These are phyloP conservation scores for Piezodorus guildinii DNA, from an alignment of 1,140 invertebrate genomes.

Conservation along the genomic window DNA sequence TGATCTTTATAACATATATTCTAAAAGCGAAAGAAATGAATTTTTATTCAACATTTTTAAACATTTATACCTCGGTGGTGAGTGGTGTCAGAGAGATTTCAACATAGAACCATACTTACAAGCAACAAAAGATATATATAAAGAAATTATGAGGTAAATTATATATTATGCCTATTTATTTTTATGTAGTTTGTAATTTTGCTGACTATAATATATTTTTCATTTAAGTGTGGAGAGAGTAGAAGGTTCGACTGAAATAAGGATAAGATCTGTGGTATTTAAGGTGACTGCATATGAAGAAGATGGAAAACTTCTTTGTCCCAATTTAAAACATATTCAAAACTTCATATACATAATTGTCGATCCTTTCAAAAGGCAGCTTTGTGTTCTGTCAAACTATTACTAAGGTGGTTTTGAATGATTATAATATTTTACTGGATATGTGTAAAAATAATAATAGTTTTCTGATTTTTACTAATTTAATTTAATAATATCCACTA, in stretches of 20 bases:
- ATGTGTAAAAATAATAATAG: too few relatives aligned
- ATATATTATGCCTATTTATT: neutral
- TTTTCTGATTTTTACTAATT: too few relatives aligned
- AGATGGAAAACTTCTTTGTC: slow-evolving; percentile 32
- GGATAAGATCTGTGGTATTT: slow-evolving; percentile 34
- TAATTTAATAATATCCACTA: too few relatives aligned
- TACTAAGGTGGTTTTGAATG: too few relatives aligned
- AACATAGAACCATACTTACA: slow-evolving; percentile 44
- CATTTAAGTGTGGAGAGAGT: slow-evolving; percentile 34
- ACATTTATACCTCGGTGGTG: slow-evolving; percentile 47
- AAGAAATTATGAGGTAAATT: slow-evolving; percentile 45
- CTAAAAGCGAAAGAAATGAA: slow-evolving; percentile 40
- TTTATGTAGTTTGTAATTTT: neutral
- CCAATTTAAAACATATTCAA: slow-evolving; percentile 33
- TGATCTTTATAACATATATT: slow-evolving; percentile 39
- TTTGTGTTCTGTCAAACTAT: slow-evolving; percentile 23
- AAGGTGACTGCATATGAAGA: slow-evolving; percentile 34
- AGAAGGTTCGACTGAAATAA: slow-evolving; percentile 30
- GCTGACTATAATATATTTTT: slow-evolving; percentile 19
- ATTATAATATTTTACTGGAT: too few relatives aligned
- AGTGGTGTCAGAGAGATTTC: slow-evolving; percentile 50
- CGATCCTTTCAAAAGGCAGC: slow-evolving; percentile 29
- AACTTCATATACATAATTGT: slow-evolving; percentile 39
- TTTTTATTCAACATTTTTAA: slow-evolving; percentile 47
- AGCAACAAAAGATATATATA: slow-evolving; percentile 44